phyloP scores from a whole-genome alignment of 2,797 vertebrate species.

The Rhyacichthys aspro region DNA sequence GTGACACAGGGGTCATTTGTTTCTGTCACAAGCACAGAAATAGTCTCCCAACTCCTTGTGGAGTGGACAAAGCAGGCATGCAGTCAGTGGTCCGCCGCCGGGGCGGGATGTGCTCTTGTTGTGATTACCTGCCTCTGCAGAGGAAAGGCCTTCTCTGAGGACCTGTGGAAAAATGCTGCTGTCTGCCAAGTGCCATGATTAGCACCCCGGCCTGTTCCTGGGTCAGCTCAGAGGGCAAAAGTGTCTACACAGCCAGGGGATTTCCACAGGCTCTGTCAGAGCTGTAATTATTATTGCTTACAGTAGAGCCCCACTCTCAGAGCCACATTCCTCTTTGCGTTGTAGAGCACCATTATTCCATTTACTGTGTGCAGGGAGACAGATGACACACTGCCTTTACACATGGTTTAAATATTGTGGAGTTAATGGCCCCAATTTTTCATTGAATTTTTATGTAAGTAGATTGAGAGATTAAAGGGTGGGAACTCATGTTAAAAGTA shows the following conservation, averaged over 20 bases:
- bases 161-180: conserved; percentile 65
- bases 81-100: conserved; percentile 33
- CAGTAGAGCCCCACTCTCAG: conserved; percentile 35
- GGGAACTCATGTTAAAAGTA: conserved; percentile 35
- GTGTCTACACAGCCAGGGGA: conserved; percentile 61
- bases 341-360: conserved; percentile 20
- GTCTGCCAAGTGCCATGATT: conserved; percentile 70
- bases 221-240: conserved; percentile 68
- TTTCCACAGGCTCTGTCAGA: conserved; percentile 60
- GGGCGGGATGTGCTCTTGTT: conserved; percentile 63
- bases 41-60: conserved; percentile 53
- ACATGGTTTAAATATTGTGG: conserved; percentile 55
- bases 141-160: conserved; percentile 70
- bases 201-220: conserved; percentile 65
- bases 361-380: conserved; percentile 36
- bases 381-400: conserved; percentile 39
- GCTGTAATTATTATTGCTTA: conserved; percentile 58
- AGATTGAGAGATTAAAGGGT: conserved; percentile 40
- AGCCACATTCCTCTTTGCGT: conserved; percentile 29
- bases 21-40: conserved; percentile 67
- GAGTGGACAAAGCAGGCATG: conserved; percentile 49
- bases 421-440: conserved; percentile 48
- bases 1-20: conserved; percentile 68
- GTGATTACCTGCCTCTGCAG: conserved; percentile 73
- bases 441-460: conserved; percentile 47